Evolutionary conservation across 2,888 invertebrate genomes (phyloP).

Genomic region (Timandra comae): DNA sequence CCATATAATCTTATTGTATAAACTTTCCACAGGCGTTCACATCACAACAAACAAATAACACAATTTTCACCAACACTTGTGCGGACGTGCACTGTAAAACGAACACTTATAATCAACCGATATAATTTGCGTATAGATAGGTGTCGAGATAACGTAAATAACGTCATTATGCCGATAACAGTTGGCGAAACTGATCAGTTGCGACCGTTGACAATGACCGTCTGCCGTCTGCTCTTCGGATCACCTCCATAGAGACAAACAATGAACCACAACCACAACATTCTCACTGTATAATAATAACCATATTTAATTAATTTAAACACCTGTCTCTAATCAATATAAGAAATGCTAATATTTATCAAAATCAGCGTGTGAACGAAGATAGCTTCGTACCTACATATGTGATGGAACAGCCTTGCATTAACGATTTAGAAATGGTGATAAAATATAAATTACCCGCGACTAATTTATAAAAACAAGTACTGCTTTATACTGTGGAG

Average conservation of each 20-base stretch:
- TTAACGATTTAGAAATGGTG: too few relatives aligned
- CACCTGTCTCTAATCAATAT: too few relatives aligned
- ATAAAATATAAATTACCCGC: too few relatives aligned
- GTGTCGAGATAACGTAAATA: conserved; percentile 49
- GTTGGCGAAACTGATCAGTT: conserved; percentile 27
- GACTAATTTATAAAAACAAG: too few relatives aligned
- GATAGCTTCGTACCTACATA: too few relatives aligned
- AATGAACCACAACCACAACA: background rate
- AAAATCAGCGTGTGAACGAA: too few relatives aligned
- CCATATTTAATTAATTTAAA: background rate
- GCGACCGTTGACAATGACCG: conserved; percentile 28
- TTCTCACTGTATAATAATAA: background rate
- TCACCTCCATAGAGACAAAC: background rate
- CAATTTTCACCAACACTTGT: conserved; percentile 33
- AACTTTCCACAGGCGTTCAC: conserved; percentile 31
- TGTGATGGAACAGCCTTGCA: too few relatives aligned
- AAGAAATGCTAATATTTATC: too few relatives aligned
- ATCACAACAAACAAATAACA: conserved; percentile 43
- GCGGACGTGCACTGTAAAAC: conserved; percentile 60
- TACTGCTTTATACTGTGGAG: too few relatives aligned
- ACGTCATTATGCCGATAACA: conserved; percentile 64
- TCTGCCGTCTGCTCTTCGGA: too few relatives aligned
- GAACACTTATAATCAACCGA: conserved; percentile 44
- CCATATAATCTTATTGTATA: conserved; percentile 17
- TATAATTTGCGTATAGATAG: conserved; percentile 53